A percentile compares a stretch with the other conserved stretches of the same genome.
These are phyloP conservation scores for Selene dorsalis DNA, from an alignment of 2,797 vertebrate genomes.

Conservation along the genomic window DNA sequence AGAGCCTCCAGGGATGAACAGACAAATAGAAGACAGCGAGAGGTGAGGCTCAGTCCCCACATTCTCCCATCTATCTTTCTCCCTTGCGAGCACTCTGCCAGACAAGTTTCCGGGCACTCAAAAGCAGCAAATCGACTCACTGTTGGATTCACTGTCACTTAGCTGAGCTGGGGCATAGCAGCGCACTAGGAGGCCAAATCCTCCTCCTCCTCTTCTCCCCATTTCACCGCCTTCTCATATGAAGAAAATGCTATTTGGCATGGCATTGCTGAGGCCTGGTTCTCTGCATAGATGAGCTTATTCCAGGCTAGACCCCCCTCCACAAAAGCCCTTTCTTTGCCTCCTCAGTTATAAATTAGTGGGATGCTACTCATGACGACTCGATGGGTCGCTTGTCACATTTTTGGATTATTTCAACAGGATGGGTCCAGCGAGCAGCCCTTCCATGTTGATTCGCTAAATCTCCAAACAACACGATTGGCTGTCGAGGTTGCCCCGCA, in stretches of 20 bases:
- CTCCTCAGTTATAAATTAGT: constrained; percentile 48
- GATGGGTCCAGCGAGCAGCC: constrained; percentile 35
- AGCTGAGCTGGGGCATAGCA: constrained; percentile 67
- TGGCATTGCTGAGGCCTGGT: constrained; percentile 31
- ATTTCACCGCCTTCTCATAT: constrained; percentile 68
- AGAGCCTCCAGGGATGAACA: constrained; percentile 78
- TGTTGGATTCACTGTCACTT: constrained; percentile 80
- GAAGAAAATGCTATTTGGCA: constrained; percentile 63
- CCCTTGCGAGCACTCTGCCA: constrained; percentile 74
- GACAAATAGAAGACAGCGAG: constrained; percentile 77
- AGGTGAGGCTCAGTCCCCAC: constrained; percentile 68
- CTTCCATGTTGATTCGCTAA: constrained; percentile 56
- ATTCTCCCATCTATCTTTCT: constrained; percentile 68
- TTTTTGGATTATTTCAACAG: constrained; percentile 56
- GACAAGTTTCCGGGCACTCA: constrained; percentile 80
- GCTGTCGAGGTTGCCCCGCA: constrained; percentile 17
- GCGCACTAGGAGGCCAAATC: constrained; percentile 67
- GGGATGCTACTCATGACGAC: constrained; percentile 45
- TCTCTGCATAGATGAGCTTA: constrained; percentile 47
- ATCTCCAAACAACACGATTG: constrained; percentile 50
- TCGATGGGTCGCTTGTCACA: constrained; percentile 72
- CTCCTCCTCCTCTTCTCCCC: constrained; percentile 53
- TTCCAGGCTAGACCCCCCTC: constrained; percentile 18
- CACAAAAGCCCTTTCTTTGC: constrained; percentile 31
- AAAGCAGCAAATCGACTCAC: constrained; percentile 79